Conservation (phyloP, 2,888 invertebrate species). For the Andrena praecox region DNA sequence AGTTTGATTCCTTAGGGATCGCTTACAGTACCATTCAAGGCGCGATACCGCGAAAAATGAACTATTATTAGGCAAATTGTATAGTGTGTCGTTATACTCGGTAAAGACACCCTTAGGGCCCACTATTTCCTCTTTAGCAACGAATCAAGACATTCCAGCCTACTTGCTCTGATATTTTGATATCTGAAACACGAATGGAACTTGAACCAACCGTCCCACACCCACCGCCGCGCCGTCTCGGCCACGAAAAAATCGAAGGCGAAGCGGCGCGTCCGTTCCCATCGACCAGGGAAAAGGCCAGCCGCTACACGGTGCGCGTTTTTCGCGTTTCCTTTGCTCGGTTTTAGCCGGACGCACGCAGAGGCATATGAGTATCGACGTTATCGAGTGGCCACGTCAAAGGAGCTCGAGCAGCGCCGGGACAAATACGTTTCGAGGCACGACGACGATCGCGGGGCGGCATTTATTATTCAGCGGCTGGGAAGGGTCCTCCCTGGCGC, state of each 20-base stretch:
- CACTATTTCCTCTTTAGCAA: too few relatives aligned
- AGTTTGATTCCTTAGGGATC: neutral
- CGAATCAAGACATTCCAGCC: too few relatives aligned
- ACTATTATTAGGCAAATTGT: neutral
- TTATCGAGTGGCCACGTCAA: conserved; percentile 71
- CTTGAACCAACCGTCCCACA: too few relatives aligned
- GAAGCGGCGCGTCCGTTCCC: neutral
- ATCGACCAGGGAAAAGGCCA: neutral
- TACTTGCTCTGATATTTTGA: too few relatives aligned
- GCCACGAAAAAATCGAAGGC: neutral
- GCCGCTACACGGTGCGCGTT: neutral
- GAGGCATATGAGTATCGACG: conserved; percentile 67
- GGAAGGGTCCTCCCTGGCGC: conserved; percentile 66
- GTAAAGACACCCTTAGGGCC: too few relatives aligned
- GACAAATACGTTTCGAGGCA: conserved; percentile 73
- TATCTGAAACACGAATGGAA: too few relatives aligned
- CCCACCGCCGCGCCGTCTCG: too few relatives aligned
- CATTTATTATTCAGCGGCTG: conserved; percentile 71
- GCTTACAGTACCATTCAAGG: neutral
- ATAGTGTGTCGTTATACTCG: too few relatives aligned
- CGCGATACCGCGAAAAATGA: neutral
- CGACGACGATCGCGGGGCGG: conserved; percentile 66
- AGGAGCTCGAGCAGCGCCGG: conserved; percentile 62
- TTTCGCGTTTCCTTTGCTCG: conserved; percentile 34
- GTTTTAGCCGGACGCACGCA: conserved; percentile 50